Conservation (phyloP, 1,140 invertebrate genomes). For the Drosophila nigromelanica region DNA sequence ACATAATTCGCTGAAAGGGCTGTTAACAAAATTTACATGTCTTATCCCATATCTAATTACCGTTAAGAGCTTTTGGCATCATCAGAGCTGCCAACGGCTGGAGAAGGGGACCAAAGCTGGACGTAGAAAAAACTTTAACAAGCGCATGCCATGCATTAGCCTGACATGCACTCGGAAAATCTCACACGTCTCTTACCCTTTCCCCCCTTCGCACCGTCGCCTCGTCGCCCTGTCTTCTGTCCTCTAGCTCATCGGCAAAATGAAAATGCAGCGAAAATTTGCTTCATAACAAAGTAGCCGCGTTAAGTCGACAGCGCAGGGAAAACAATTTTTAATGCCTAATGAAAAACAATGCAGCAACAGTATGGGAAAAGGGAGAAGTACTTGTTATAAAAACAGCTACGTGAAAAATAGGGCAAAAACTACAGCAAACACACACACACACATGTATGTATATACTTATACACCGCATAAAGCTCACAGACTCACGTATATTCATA, state of each 20-base stretch:
- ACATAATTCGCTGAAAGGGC: constrained; percentile 30
- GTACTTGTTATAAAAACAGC: constrained; percentile 36
- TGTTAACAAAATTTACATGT: constrained; percentile 48
- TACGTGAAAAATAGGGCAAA: constrained; percentile 31
- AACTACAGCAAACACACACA: constrained; percentile 19
- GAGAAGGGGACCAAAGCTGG: constrained; percentile 7
- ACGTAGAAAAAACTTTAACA: constrained; percentile 26
- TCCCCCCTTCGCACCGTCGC: neutral
- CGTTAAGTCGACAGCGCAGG: constrained; percentile 63
- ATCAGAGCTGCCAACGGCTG: constrained; percentile 37
- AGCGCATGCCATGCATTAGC: constrained; percentile 42
- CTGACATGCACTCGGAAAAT: constrained; percentile 35
- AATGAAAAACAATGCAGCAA: constrained; percentile 64
- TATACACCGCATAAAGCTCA: neutral
- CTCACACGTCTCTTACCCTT: constrained; percentile 10
- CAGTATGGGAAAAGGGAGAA: constrained; percentile 25
- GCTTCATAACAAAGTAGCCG: constrained; percentile 53
- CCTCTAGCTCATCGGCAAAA: constrained; percentile 1
- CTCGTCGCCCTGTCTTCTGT: neutral
- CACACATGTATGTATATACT: constrained; percentile 1
- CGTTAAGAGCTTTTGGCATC: constrained; percentile 51
- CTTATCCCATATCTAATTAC: constrained; percentile 65
- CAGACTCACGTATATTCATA: constrained; percentile 46
- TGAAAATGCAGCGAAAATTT: constrained; percentile 34
- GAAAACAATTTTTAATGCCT: constrained; percentile 66